Evolutionary conservation across 1,140 invertebrate species (phyloP), one percentile per base, ranked within the genome.

Genomic region (Ganaspis sp.): DNA sequence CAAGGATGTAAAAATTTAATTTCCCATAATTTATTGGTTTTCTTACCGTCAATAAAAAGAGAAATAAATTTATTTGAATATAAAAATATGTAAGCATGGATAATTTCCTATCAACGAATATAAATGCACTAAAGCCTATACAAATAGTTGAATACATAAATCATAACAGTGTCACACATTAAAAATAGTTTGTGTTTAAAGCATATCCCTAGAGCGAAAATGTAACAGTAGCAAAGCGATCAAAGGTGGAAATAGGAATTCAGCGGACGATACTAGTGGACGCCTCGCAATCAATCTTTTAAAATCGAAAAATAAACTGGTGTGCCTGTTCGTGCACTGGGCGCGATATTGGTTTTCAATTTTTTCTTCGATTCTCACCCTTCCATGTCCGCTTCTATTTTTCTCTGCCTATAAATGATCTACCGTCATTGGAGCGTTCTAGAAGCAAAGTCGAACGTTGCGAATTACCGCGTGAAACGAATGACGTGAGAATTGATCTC

Each of bases 291-390:
- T 87, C 77, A 83, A 87, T 86, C 81, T 81, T 78, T 82, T 85
- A 81, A 83, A 87, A 86, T 86, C 79, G 79, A 77, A 79, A 85
- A 86, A 84, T 84, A 86, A 85, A 83, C 80, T 77, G 80, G 69
- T 73, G 75, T 70, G 73, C 45, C 38, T 49, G 71, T 34, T 64
- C 58, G 73, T 72, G 72, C 72, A 69, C 23, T 72, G 73, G 23
- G 75, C 53, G 74, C 69, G 64, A 81, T 86, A 85, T 84, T 81
- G 81, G 75, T 83, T 86, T 81, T 81, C 83, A 54, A 84, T 81
- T 82, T 83, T 85, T 74, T 84, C 78, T 74, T 75, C 74, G 37
- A 69, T 64, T 73, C 53, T 26, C 49, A 34, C 72, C 40, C 54
- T 12, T 23, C 45, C 19, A 21, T 19, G n/a, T 11, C 69, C 42